Base-by-base conservation (phyloP, 2,797 vertebrate genomes). In the Botia kubotai region DNA sequence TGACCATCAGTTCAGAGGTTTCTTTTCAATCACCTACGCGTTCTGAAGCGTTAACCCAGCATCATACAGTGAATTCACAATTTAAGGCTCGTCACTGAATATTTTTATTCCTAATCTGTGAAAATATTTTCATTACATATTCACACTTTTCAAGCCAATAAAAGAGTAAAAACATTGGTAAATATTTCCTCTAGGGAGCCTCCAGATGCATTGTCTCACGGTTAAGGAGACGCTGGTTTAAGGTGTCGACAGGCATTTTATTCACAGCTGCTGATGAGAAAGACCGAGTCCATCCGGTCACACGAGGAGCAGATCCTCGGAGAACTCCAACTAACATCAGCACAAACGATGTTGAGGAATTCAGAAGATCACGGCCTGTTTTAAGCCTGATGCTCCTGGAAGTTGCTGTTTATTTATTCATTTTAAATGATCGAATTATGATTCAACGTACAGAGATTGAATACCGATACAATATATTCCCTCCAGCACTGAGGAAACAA, bases 1-100 rank as follows among this genome's bases (percentile, higher is more conserved):
- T 92, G 92, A 72, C 93, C 92, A 91, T 83, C 17, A 87, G 92
- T 93, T 93, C 92, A 93, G 90, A 92, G 92, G 91, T 91, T 72
- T 29, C 58, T 53, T 53, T 66, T 29, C 16, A 46, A 48, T 72
- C 69, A 65, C 58, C 26, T 62, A 55, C 52, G 19, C 6, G 1
- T 13, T 48, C 17, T 19, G 14, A 14, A 19, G 36, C 2, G 11
- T n/a, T 19, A 48, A 77, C 33, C 6, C 23, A 4, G 50, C 26
- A 50, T 48, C 43, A 55, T 10, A 4, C 3, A 29, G 6, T 36
- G 66, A 57, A 69, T 78, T 58, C 6, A 57, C 10, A 46, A 48
- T 33, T 48, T 19, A 58, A 1, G 5, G n/a, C 19, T 55, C 1
- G 1, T 10, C 16, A 58, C 6, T 10, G 6, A 46, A 77, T 67